Base-by-base conservation (phyloP, 1,140 invertebrate species). In the Acromyrmex heyeri region DNA sequence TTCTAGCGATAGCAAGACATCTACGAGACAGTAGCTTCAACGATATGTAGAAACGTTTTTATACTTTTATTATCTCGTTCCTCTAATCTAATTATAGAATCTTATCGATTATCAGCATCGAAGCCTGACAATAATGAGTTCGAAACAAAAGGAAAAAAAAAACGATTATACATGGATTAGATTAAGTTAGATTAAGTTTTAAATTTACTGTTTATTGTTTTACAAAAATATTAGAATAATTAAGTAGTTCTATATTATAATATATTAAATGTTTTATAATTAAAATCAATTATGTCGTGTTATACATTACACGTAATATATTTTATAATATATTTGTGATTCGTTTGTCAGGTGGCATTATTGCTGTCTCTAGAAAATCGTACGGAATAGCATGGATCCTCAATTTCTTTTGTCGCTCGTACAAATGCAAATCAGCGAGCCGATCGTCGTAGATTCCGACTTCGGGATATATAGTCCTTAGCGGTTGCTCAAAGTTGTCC, bases 401-500 rank as follows among this genome's bases (percentile, higher is more conserved):
- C 18, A 44, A 44, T 50, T 72, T 81, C 8, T 24, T 38, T 14
- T 55, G 79, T 44, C 53, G 53, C 34, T 72, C 67, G 38, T 59
- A 48, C 30, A 55, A 21, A 50, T 21, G 65, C 53, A 72, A 81
- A 83, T 83, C 55, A 62, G 69, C 55, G 55, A 75, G n/a, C 38
- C 69, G 69, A 61, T 83, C 27, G 55, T 75, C 18, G 69, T 83
- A 83, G 79, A 83, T 83, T 75, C 48, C 64, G 57, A 81, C 50
- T 81, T 75, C 18, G 69, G 59, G 55, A 83, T 83, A 61, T 75
- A 61, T 75, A 83, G 69, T 83, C 5, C n/a, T 83, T 75, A 83
- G 79, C 38, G 79, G 79, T 83, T 83, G 69, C 69, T 83, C 79
- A 83, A 83, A 75, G 44, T 83, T 83, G 38, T 73, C 7, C 44